Base-by-base conservation (phyloP, 2,797 vertebrate genomes). In the Buphagus erythrorhynchus region DNA sequence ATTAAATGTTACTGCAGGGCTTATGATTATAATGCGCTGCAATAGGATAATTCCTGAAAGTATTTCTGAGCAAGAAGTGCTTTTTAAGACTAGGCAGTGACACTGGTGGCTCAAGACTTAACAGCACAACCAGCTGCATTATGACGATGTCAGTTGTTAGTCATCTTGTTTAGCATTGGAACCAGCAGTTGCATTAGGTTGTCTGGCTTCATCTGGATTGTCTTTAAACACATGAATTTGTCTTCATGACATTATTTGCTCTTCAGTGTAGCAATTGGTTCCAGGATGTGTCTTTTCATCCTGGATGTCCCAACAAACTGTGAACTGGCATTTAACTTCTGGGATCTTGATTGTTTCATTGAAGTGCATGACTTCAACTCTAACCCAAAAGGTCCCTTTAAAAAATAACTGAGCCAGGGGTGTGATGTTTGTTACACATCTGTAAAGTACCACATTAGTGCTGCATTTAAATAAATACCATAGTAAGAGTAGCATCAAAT, bases 1-100 rank as follows among this genome's bases (percentile, higher is more conserved):
- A 35, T 35, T 63, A 19, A 19, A 20, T 0, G 0, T 42, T 52
- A 20, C 29, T n/a, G 7, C 21, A n/a, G 45, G 45, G 24, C 19
- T 72, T 86, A 10, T 10, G 12, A 31, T 66, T 33, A 9, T 79
- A 66, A 51, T 6, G 20, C 0, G 0, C 16, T 77, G 31, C 48
- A 42, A 15, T 21, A 31, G 5, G 29, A 33, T 54, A 54, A 66
- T 65, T 67, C 69, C 3, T 84, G 59, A 33, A 79, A 59, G 6
- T 33, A 42, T 46, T 78, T 83, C n/a, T 84, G 45, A 72, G n/a
- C 49, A 80, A 77, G n/a, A 74, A 25, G 16, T 62, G 48, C 28
- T 62, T 93, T 77, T 75, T 55, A 82, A 67, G 31, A 29, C 5
- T 36, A 16, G 16, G 11, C 31, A 63, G 36, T 76, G 63, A 31